Base-by-base conservation (phyloP, 2,113 vertebrate species). In the Channa argus region DNA sequence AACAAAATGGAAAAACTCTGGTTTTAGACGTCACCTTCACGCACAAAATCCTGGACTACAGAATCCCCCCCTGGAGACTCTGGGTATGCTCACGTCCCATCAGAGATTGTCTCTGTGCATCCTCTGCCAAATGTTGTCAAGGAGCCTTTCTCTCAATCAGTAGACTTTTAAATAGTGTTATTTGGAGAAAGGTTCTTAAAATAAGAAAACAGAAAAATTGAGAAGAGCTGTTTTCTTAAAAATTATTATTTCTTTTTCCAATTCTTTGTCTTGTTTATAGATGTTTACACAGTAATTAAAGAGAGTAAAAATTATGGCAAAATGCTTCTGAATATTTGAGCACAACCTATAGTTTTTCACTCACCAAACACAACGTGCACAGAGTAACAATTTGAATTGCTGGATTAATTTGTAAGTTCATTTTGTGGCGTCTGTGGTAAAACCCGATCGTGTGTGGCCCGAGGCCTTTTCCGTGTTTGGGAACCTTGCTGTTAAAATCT, bases 191-290 rank as follows among this genome's bases (percentile, higher is more conserved):
- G 15, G 15, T 43, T 64, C 8, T 53, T 55, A 61, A 55, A 55
- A 34, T 43, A 38, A 66, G 44, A 61, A 36, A 34, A 59, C 44
- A 74, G 71, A 67, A 14, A n/a, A 44, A 86, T 61, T 49, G 47
- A 63, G 73, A 79, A 58, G 85, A 84, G 75, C 85, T 80, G 82
- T 86, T 84, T 89, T 83, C 74, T 79, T 78, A 65, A 60, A 82
- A 50, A 24, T 24, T 24, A 77, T 86, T 71, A 59, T 65, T 79
- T n/a, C n/a, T 80, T 65, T 83, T 47, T 4, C 34, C 61, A 69
- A 70, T 74, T 85, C 87, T 88, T 71, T 89, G 90, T 92, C 82
- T 91, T 92, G 92, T 94, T 94, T 91, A 90, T 93, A 92, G 89
- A 85, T 82, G 89, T 93, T 90, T 93, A 92, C 83, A 91, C 71